phyloP scores from a whole-genome alignment of 1,140 invertebrate species.

The Hycleus cichorii region DNA sequence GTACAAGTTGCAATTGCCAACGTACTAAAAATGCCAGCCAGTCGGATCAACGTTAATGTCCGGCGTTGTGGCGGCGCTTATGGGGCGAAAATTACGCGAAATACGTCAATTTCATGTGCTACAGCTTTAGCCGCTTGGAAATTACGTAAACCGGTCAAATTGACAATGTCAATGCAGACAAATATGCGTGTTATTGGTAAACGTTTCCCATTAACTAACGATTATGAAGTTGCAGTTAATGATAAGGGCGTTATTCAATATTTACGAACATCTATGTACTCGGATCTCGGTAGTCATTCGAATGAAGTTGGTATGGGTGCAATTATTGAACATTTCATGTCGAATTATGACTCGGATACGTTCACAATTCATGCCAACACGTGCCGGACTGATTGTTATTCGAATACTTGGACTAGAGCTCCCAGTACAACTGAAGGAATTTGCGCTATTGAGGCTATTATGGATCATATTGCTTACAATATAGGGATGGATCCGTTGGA shows the following conservation, averaged over 20 bases:
- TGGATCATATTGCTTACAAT: conserved; percentile 70
- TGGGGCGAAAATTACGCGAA: conserved; percentile 53
- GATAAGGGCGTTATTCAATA: conserved; percentile 60
- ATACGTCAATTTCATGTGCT: conserved; percentile 43
- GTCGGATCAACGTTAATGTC: conserved; percentile 52
- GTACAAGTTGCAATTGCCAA: conserved; percentile 53
- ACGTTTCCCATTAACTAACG: conserved; percentile 45
- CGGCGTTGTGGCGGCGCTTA: conserved; percentile 64
- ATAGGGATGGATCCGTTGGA: conserved; percentile 60
- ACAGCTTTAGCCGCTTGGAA: conserved; percentile 51
- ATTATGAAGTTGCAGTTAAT: conserved; percentile 64
- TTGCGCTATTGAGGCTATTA: conserved; percentile 64
- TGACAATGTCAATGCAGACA: conserved; percentile 53
- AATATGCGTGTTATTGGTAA: conserved; percentile 57
- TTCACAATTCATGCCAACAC: conserved; percentile 38
- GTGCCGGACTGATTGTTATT: conserved; percentile 41
- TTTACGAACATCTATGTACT: conserved; percentile 53
- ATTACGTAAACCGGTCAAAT: conserved; percentile 49
- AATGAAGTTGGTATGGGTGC: conserved; percentile 20
- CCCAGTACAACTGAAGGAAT: conserved; percentile 51
- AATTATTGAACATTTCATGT: conserved; percentile 30
- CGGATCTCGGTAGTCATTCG: conserved; percentile 49
- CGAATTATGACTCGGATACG: conserved; percentile 24
- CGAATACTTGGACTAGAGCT: conserved; percentile 42
- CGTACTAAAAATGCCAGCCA: conserved; percentile 45